Percentiles rank a stretch among this genome's conserved stretches.
These are phyloP conservation scores for Parnassius smintheus DNA, from an alignment of 2,888 invertebrate species.

Conservation along the genomic window DNA sequence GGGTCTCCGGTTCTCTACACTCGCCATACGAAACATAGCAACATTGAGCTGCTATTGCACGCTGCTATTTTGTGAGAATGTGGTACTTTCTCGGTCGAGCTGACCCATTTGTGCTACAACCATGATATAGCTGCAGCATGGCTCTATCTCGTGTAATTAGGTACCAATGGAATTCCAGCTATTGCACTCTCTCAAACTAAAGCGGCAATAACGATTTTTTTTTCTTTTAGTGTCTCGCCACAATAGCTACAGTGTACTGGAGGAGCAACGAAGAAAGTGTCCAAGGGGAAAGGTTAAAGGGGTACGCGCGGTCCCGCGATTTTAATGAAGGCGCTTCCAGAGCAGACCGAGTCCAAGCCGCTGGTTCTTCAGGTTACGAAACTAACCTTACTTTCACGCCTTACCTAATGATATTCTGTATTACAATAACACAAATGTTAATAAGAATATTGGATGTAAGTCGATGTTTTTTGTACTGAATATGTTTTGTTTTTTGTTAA, in stretches of 20 bases:
- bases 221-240: slow-evolving; percentile 86
- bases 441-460: not conserved
- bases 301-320: slow-evolving; percentile 90
- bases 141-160: too few relatives aligned
- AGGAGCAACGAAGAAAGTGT: slow-evolving; percentile 94
- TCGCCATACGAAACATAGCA: too few relatives aligned
- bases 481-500: too few relatives aligned
- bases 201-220: not conserved
- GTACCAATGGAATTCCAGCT: too few relatives aligned
- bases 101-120: too few relatives aligned
- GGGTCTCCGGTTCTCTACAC: too few relatives aligned
- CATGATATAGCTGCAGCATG: too few relatives aligned
- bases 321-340: slow-evolving; percentile 84
- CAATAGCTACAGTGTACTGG: slow-evolving; percentile 93
- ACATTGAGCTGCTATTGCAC: too few relatives aligned
- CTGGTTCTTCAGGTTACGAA: slow-evolving; percentile 56
- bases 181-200: too few relatives aligned
- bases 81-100: too few relatives aligned
- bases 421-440: slow-evolving; percentile 7
- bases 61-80: too few relatives aligned
- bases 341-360: slow-evolving; percentile 88
- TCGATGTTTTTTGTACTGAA: too few relatives aligned
- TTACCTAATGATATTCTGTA: slow-evolving; percentile 31
- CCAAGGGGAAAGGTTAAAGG: slow-evolving; percentile 87
- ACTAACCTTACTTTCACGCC: slow-evolving; percentile 35